phyloP scores from a whole-genome alignment of 2,888 invertebrate genomes.

The Balanococcus diminutus region DNA sequence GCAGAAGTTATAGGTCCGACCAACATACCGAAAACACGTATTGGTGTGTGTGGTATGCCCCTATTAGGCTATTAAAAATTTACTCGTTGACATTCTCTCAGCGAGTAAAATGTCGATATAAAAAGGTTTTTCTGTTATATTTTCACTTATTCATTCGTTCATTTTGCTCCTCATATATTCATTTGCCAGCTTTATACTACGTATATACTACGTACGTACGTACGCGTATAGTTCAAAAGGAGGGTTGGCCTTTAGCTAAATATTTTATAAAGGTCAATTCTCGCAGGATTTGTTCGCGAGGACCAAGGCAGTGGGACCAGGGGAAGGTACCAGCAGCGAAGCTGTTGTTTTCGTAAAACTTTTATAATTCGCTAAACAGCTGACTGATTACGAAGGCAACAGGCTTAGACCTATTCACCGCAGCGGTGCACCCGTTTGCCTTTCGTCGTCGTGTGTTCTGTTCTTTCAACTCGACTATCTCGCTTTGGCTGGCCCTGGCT shows the following conservation, averaged over 20 bases:
- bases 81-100: slow-evolving; percentile 32
- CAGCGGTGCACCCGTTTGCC: too few species aligned
- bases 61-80: slow-evolving; percentile 21
- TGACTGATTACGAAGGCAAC: slow-evolving; percentile 53
- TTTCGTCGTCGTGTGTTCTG: neutral
- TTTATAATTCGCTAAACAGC: slow-evolving; percentile 51
- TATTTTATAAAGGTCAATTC: slow-evolving; percentile 55
- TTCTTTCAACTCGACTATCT: neutral
- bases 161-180: slow-evolving; percentile 41
- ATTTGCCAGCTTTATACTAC: slow-evolving; percentile 25
- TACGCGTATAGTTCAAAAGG: too few species aligned
- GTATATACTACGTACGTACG: too few species aligned
- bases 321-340: neutral
- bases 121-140: slow-evolving; percentile 48
- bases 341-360: slow-evolving; percentile 53
- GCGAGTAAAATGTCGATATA: slow-evolving; percentile 44
- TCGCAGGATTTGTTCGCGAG: slow-evolving; percentile 45
- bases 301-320: neutral
- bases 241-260: slow-evolving; percentile 47
- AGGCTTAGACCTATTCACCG: slow-evolving; percentile 43
- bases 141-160: slow-evolving; percentile 52
- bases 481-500: too few species aligned
- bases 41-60: neutral
- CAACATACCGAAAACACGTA: too few species aligned
- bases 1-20: too few species aligned